Evolutionary conservation across 2,888 invertebrate species (phyloP).

Genomic region (Phengaris alcon): DNA sequence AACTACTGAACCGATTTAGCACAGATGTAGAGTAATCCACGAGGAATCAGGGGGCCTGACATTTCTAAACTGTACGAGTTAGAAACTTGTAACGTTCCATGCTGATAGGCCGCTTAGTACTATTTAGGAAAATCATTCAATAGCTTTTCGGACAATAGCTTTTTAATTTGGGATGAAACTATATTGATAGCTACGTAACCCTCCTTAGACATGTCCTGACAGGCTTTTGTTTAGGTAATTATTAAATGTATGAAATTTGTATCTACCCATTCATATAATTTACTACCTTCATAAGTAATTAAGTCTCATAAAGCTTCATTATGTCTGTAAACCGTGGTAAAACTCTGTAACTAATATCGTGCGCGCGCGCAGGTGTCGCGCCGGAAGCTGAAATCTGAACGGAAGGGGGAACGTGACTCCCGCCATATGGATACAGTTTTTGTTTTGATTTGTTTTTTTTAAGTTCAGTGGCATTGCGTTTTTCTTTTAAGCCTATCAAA

Average conservation of each 20-base stretch:
- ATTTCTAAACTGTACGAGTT: no score
- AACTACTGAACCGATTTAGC: no score
- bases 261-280: not conserved
- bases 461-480: not conserved
- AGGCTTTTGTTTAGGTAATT: no score
- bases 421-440: constrained; percentile 16
- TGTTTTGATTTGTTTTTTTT: constrained; percentile 21
- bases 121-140: no score
- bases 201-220: no score
- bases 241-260: not conserved
- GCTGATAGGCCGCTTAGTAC: no score
- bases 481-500: not conserved
- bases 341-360: constrained; percentile 29
- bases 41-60: no score
- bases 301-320: constrained; percentile 15
- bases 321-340: constrained; percentile 22
- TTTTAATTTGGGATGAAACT: no score
- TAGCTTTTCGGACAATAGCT: no score
- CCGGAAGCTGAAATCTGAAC: constrained; percentile 68
- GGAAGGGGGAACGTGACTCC: constrained; percentile 36
- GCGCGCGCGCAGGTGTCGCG: constrained; percentile 72
- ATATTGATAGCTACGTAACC: no score
- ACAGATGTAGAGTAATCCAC: no score
- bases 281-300: constrained; percentile 12
- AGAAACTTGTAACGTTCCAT: no score